Conservation (phyloP, 2,888 invertebrate species). For the Morinoia aosen region DNA sequence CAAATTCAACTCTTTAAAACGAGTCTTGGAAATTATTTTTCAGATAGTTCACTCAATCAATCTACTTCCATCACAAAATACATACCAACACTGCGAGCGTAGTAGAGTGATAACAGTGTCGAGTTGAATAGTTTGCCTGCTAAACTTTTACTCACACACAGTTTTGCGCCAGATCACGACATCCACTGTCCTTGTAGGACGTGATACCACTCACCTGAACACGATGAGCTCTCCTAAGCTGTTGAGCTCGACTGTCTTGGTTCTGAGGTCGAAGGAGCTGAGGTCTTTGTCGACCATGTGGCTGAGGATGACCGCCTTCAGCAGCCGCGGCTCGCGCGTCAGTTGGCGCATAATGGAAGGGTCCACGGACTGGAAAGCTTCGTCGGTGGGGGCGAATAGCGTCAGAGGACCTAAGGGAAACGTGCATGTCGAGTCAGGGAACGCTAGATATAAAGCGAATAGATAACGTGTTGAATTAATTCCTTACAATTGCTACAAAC, state of each 20-base stretch:
- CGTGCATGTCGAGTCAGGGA: neutral
- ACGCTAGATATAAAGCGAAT: too few relatives aligned
- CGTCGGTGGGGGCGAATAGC: conserved; percentile 78
- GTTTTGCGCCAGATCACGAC: neutral
- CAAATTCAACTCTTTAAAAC: too few relatives aligned
- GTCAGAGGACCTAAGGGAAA: conserved; percentile 72
- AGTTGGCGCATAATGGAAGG: conserved; percentile 65
- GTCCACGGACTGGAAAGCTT: conserved; percentile 77
- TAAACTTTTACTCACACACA: neutral
- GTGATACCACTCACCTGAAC: conserved; percentile 14
- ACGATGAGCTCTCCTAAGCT: conserved; percentile 70
- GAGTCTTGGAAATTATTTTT: too few relatives aligned
- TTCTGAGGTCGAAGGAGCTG: conserved; percentile 78
- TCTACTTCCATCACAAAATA: too few relatives aligned
- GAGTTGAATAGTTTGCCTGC: too few relatives aligned
- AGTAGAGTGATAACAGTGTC: too few relatives aligned
- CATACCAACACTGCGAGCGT: too few relatives aligned
- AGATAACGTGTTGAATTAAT: too few relatives aligned
- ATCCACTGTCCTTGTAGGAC: neutral
- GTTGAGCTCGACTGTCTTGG: conserved; percentile 75
- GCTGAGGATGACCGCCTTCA: conserved; percentile 75
- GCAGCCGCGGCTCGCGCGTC: conserved; percentile 40
- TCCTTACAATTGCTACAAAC: too few relatives aligned
- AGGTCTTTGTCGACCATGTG: conserved; percentile 80
- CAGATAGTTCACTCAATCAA: too few relatives aligned